These are phyloP conservation scores for Nemurella pictetii DNA, from an alignment of 2,888 invertebrate genomes.

Conservation along the genomic window DNA sequence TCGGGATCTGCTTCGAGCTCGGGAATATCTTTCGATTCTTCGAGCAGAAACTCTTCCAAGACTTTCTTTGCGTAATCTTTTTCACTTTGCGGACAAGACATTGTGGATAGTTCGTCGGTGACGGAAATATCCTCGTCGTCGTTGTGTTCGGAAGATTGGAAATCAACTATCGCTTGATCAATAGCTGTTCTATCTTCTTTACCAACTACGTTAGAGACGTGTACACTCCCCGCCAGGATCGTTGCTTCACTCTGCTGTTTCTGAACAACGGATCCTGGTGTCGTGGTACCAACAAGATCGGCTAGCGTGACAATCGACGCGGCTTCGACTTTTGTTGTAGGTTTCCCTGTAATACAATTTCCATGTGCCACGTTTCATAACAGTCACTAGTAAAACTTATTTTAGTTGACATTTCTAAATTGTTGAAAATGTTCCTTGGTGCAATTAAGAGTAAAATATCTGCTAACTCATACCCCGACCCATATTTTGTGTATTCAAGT, in stretches of 20 bases:
- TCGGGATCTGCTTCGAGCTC: slow-evolving; percentile 13
- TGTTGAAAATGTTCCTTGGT: slow-evolving; percentile 20
- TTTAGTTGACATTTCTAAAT: neutral
- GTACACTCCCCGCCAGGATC: neutral
- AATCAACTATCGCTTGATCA: neutral
- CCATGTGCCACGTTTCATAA: slow-evolving; percentile 19
- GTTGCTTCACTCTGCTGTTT: neutral
- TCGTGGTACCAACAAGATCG: slow-evolving; percentile 7
- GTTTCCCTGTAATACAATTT: slow-evolving; percentile 21
- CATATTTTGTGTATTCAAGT: neutral
- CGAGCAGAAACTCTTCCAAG: neutral
- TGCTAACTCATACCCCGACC: neutral
- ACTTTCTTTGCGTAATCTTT: neutral
- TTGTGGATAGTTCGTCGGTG: neutral
- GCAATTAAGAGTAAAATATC: neutral
- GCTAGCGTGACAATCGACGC: neutral
- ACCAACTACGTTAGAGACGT: neutral
- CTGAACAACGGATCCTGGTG: neutral
- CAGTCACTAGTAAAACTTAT: neutral
- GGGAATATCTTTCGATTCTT: slow-evolving; percentile 23
- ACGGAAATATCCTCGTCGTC: neutral
- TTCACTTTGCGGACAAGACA: neutral
- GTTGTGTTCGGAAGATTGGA: neutral
- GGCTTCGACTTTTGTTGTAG: slow-evolving; percentile 16
- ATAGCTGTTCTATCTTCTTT: neutral